Conservation (phyloP, 2,113 vertebrate species). For the Ailurus styani region DNA sequence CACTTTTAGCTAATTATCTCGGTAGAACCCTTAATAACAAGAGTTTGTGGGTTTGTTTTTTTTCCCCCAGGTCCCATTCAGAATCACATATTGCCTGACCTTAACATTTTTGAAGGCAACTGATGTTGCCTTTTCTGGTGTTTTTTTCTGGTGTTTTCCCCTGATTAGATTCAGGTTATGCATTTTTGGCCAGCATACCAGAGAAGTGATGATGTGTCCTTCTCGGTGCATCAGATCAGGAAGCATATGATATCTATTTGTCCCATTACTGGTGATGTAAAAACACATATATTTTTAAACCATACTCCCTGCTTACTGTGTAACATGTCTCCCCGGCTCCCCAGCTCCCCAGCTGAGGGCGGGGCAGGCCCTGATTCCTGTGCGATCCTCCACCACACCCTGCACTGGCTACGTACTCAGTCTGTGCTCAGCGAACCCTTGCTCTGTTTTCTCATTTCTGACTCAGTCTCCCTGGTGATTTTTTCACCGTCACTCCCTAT, state of each 20-base stretch:
- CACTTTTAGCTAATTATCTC: not conserved
- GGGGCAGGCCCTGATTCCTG: accelerated
- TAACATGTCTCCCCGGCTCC: not conserved
- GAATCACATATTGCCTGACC: not conserved
- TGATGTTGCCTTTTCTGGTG: not conserved
- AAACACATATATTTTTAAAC: not conserved
- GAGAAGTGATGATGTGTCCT: not conserved
- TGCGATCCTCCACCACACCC: not conserved
- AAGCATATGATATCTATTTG: not conserved
- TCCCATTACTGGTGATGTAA: not conserved
- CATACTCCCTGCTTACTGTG: not conserved
- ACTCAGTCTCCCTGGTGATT: not conserved
- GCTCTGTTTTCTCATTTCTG: not conserved
- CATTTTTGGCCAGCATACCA: not conserved
- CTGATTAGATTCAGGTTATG: not conserved
- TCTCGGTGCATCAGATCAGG: not conserved
- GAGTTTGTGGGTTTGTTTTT: not conserved
- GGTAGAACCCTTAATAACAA: not conserved
- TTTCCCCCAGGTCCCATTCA: not conserved
- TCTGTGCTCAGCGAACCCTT: not conserved
- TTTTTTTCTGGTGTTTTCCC: not conserved
- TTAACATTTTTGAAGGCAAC: not conserved
- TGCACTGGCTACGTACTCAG: accelerated
- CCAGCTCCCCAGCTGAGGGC: not conserved
- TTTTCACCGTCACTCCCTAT: accelerated